Conservation (phyloP, 1,140 invertebrate species). For the Drosophila pachea region DNA sequence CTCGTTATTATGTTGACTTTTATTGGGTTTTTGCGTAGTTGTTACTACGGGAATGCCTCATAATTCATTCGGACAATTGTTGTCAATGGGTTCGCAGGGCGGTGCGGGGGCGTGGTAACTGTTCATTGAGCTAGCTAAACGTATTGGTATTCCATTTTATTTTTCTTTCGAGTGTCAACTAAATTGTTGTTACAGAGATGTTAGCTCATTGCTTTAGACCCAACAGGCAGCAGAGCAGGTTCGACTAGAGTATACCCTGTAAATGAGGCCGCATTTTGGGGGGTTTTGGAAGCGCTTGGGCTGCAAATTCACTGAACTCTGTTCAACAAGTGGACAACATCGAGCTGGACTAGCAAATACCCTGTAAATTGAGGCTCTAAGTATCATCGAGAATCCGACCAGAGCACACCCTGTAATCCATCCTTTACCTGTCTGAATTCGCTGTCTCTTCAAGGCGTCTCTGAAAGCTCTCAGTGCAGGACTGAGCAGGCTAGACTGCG, state of each 20-base stretch:
- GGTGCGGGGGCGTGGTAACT: background rate
- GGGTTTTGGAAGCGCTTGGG: no score
- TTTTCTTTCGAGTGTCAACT: background rate
- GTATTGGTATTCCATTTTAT: background rate
- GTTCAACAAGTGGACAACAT: no score
- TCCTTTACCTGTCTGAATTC: no score
- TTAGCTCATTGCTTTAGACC: background rate
- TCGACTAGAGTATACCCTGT: background rate
- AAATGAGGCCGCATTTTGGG: background rate
- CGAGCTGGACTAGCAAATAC: background rate
- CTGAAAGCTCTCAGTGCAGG: no score
- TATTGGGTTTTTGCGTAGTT: constrained; percentile 46
- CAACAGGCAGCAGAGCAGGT: no score
- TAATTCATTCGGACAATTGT: constrained; percentile 51
- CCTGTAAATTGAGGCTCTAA: background rate
- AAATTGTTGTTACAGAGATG: background rate
- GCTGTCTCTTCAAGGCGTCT: no score
- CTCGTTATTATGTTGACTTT: constrained; percentile 52
- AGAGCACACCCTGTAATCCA: no score
- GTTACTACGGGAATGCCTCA: constrained; percentile 33
- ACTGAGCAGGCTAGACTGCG: background rate
- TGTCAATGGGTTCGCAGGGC: constrained; percentile 20
- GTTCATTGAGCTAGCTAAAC: constrained; percentile 2
- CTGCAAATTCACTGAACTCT: no score
- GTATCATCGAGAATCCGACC: background rate